These are phyloP conservation scores for Griposia aprilina DNA, from an alignment of 2,888 invertebrate species.

Conservation along the genomic window DNA sequence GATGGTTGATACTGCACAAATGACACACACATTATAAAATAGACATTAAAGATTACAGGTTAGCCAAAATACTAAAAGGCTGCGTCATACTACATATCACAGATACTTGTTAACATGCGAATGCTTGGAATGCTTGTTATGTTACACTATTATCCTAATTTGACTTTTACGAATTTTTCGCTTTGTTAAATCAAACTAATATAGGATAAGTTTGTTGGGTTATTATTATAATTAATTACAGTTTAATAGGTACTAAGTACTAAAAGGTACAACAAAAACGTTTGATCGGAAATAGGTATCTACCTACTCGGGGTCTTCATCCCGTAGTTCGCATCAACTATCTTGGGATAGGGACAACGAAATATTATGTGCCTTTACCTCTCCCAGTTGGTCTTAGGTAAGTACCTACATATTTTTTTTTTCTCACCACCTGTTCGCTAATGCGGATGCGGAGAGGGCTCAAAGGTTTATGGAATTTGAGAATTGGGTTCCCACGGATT, in stretches of 20 bases:
- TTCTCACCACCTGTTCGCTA: too few relatives aligned
- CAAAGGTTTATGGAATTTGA: too few relatives aligned
- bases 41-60: not conserved
- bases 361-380: too few relatives aligned
- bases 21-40: not conserved
- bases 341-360: not conserved
- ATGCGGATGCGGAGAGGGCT: too few relatives aligned
- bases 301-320: too few relatives aligned
- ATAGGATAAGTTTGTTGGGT: not conserved
- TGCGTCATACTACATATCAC: too few relatives aligned
- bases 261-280: not conserved
- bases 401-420: too few relatives aligned
- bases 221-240: not conserved
- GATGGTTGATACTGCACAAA: too few relatives aligned
- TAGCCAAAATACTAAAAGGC: too few relatives aligned
- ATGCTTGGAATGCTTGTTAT: not conserved
- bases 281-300: not conserved
- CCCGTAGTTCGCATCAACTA: too few relatives aligned
- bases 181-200: not conserved
- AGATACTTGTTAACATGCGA: not conserved
- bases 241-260: not conserved
- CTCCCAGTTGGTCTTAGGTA: too few relatives aligned
- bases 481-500: too few relatives aligned
- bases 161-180: not conserved
- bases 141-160: not conserved